Base-by-base conservation (phyloP, 2,797 vertebrate species). In the Malurus leucopterus region DNA sequence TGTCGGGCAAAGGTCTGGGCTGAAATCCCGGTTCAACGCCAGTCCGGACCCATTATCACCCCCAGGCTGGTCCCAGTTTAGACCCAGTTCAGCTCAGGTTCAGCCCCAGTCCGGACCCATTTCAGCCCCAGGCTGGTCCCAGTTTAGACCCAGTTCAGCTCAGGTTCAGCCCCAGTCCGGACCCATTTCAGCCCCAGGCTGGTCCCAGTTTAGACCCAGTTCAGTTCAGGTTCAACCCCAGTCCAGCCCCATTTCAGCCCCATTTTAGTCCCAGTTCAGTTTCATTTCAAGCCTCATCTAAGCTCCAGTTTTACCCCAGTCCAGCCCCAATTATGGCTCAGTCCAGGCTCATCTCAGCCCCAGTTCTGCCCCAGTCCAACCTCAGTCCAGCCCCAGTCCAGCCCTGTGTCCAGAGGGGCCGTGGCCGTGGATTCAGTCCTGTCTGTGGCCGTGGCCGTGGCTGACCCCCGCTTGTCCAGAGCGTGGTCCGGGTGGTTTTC, bases 351-450 rank as follows among this genome's bases (percentile, higher is more conserved):
- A 3, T 15, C 41, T 3, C 16, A 19, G 11, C 8, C 12, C 5
- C 24, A 20, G 8, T 1, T 0, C 32, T 27, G 5, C 1, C 40
- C 14, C n/a, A 34, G 6, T 2, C 1, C 55, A 19, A 6, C 9
- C 9, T 1, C 49, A 38, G 32, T 4, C 0, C 47, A 43, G 27
- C 6, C 43, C 14, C 30, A 34, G 38, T 9, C 6, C 46, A 27
- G 14, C 38, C 58, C 47, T 1, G 6, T 44, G 46, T 20, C 47
- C 34, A 8, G 15, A 2, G 51, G 34, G 41, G 34, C 51, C 1
- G 36, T 14, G 63, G 41, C 51, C 1, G 36, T 14, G 63, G 41
- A 10, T 8, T 43, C 46, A 50, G 46, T 24, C 65, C 49, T 8
- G 36, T 36, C 36, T 36, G 36, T 16, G 65, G 36, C 36, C 13